A percentile compares a stretch with the other conserved stretches of the same genome.
These are phyloP conservation scores for Synaphobranchus kaupii DNA, from an alignment of 2,797 vertebrate genomes.

Conservation along the genomic window DNA sequence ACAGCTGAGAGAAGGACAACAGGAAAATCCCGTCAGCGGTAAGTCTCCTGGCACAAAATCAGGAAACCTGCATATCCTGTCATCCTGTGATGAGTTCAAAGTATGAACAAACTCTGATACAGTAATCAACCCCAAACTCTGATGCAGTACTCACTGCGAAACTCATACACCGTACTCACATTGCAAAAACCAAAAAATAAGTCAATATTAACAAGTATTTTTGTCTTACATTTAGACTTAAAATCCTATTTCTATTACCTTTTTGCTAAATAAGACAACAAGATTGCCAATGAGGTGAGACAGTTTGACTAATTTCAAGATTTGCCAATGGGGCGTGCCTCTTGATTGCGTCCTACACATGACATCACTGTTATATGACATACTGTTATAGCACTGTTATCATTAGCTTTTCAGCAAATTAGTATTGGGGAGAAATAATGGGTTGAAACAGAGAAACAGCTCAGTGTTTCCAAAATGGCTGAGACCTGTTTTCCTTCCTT, in stretches of 20 bases:
- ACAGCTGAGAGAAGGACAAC: not conserved
- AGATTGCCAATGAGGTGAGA: too few relatives aligned
- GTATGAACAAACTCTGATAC: not conserved
- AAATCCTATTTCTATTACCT: too few relatives aligned
- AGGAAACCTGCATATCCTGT: constrained; percentile 21
- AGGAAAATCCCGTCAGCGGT: not conserved
- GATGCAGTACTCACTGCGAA: too few relatives aligned
- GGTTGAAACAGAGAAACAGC: not conserved
- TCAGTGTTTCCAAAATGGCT: constrained; percentile 1
- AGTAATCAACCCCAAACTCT: not conserved
- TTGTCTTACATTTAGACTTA: too few relatives aligned
- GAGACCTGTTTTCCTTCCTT: not conserved
- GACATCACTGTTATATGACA: not conserved
- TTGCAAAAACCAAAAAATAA: too few relatives aligned
- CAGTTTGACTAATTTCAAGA: too few relatives aligned
- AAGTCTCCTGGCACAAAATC: not conserved
- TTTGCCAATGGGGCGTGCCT: too few relatives aligned
- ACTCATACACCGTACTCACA: too few relatives aligned
- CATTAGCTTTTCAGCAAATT: constrained; percentile 1
- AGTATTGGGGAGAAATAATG: not conserved
- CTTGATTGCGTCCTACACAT: too few relatives aligned
- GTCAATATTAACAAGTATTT: too few relatives aligned
- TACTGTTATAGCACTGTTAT: constrained; percentile 8
- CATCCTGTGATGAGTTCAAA: not conserved
- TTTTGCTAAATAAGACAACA: too few relatives aligned